Conservation (phyloP, 1,140 invertebrate genomes). For the Drosophila tristis region DNA sequence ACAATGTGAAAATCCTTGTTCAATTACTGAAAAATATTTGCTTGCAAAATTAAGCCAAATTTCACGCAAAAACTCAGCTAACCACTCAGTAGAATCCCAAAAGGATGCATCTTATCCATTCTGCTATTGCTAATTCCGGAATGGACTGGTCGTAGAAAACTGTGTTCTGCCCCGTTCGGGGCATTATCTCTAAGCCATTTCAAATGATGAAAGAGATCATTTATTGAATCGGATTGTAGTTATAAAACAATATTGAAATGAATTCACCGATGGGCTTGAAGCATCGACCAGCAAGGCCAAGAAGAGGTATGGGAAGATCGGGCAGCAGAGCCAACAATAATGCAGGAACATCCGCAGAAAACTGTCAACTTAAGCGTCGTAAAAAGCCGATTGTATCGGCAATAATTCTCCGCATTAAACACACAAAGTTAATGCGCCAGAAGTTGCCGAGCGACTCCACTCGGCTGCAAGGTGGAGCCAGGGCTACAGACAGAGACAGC, state of each 20-base stretch:
- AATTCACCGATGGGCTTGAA: neutral
- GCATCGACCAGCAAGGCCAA: neutral
- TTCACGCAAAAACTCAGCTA: too few species aligned
- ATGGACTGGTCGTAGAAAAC: too few species aligned
- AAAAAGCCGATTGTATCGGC: slow-evolving; percentile 76
- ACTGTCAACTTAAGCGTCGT: slow-evolving; percentile 73
- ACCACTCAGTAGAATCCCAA: too few species aligned
- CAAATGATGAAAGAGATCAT: neutral
- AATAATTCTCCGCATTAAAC: slow-evolving; percentile 71
- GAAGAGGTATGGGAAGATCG: neutral
- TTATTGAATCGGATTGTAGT: slow-evolving; percentile 34
- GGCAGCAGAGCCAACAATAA: slow-evolving; percentile 16
- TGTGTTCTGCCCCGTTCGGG: too few species aligned
- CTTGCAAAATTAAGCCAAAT: too few species aligned
- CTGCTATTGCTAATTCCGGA: too few species aligned
- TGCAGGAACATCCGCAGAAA: slow-evolving; percentile 42
- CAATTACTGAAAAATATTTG: too few species aligned
- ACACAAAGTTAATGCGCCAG: slow-evolving; percentile 72
- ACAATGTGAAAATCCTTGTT: too few species aligned
- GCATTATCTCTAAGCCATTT: too few species aligned
- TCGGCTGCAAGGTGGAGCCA: slow-evolving; percentile 37
- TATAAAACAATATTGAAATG: slow-evolving; percentile 7
- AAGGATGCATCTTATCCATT: too few species aligned
- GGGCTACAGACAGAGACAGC: slow-evolving; percentile 8
- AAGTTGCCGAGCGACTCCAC: slow-evolving; percentile 35